Base-by-base conservation (phyloP, 53 echinoderm and acorn worm species). In the Holothuria scabra region DNA sequence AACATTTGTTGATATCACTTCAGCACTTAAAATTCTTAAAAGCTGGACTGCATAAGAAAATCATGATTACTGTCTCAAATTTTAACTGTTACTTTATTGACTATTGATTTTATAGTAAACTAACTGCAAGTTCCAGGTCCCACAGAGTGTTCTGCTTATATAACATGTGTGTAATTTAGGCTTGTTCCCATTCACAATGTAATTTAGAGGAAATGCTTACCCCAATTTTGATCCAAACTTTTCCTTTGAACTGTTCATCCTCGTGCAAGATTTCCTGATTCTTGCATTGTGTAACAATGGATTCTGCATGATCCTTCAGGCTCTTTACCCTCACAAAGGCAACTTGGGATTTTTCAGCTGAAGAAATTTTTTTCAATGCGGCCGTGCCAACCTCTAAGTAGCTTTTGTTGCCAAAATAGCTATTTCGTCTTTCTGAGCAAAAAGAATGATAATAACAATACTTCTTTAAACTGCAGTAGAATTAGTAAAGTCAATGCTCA, bases 151-250 rank as follows among this genome's bases (percentile, higher is more conserved):
- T 4, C 35, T 35, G 35, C 6, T 35, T 35, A 35, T n/a, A n/a
- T n/a, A 35, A 35, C 35, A 35, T 4, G 35, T 6, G 3, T 35
- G 35, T 3, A 35, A 35, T 35, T 35, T 4, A 35, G 35, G 35
- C 60, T 60, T 60, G 60, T 60, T 60, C 8, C 8, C 8, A 60
- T 24, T 60, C 8, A n/a, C 3, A 60, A 60, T 60, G 3, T 4
- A 24, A 24, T 24, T n/a, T 2, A 60, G 60, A 60, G 60, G 60
- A 60, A 60, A 60, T 4, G 8, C 67, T 66, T 70, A 70, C 71
- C 71, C 71, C 71, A 37, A 70, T 41, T 70, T 70, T 70, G 3
- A 70, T 1, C 71, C 71, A 70, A 37, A 70, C 11, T 41, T 22
- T 70, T 14, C 71, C 71, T 41, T 70, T 18, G 34, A 38, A 71